Conservation (phyloP, 2,113 vertebrate species). For the Halcyon senegalensis region DNA sequence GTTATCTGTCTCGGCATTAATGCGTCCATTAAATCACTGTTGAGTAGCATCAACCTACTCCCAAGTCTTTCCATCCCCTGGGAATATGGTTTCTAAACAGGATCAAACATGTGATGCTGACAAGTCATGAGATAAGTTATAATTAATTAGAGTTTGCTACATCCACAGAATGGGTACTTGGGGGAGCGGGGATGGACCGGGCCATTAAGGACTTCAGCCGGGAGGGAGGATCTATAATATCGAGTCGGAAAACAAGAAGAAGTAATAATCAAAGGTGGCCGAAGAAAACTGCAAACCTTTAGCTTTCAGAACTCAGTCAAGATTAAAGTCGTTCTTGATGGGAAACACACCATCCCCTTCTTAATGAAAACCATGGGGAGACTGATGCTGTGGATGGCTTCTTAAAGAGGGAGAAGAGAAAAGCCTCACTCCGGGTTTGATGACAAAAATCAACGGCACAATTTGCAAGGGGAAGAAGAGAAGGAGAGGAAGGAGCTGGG, state of each 20-base stretch:
- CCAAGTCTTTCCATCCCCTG: constrained; percentile 35
- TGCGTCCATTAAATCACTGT: constrained; percentile 67
- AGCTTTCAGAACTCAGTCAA: constrained; percentile 59
- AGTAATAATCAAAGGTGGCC: constrained; percentile 66
- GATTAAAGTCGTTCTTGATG: constrained; percentile 69
- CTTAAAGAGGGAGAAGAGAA: constrained; percentile 6
- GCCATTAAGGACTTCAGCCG: constrained; percentile 28
- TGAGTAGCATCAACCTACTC: constrained; percentile 55
- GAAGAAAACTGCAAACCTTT: constrained; percentile 65
- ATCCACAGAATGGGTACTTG: constrained; percentile 55
- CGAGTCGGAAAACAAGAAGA: constrained; percentile 53
- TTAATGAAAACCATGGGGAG: constrained; percentile 68
- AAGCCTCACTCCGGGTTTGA: not conserved
- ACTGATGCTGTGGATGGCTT: not conserved
- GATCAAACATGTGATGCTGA: constrained; percentile 63
- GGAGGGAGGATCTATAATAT: constrained; percentile 64
- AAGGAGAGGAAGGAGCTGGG: not conserved
- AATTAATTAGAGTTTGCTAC: constrained; percentile 68
- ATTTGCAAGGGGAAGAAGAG: not conserved
- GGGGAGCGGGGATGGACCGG: constrained; percentile 31
- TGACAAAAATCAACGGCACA: not conserved
- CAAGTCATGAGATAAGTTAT: constrained; percentile 64
- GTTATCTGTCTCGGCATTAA: constrained; percentile 55
- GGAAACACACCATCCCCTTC: constrained; percentile 59
- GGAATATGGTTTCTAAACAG: constrained; percentile 72